Evolutionary conservation across 2,113 vertebrate genomes (phyloP).

Genomic region (Melanostigma gelatinosum): DNA sequence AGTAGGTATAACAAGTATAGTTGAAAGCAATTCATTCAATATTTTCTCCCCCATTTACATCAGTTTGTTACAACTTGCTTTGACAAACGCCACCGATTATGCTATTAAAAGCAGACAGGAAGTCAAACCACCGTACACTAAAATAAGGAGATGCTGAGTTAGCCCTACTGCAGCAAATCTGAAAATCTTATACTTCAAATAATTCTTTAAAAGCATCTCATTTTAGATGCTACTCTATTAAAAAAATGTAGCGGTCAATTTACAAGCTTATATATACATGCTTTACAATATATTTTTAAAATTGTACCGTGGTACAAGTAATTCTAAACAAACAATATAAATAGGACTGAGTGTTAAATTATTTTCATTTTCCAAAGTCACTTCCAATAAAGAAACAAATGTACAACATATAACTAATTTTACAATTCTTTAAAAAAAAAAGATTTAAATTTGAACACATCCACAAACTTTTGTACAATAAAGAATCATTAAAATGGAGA

Average conservation of each 20-base stretch:
- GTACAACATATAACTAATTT: neutral
- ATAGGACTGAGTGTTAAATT: neutral
- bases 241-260: neutral
- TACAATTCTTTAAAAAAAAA: neutral
- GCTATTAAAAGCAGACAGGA: neutral
- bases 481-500: constrained; percentile 12
- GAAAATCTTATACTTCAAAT: neutral
- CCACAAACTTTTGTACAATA: neutral
- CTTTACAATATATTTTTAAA: neutral
- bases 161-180: neutral
- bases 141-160: neutral
- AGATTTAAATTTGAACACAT: neutral
- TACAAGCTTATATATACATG: neutral
- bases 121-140: neutral
- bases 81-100: neutral
- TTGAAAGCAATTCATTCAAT: neutral
- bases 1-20: neutral
- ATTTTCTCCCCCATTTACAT: neutral
- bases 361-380: neutral
- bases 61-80: neutral
- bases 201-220: constrained; percentile 23
- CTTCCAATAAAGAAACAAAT: neutral
- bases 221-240: neutral
- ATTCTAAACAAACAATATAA: constrained; percentile 3
- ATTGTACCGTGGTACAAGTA: neutral